Evolutionary conservation across 2,888 invertebrate species (phyloP), one percentile per base, ranked within the genome.

Genomic region (Theretra japonica): DNA sequence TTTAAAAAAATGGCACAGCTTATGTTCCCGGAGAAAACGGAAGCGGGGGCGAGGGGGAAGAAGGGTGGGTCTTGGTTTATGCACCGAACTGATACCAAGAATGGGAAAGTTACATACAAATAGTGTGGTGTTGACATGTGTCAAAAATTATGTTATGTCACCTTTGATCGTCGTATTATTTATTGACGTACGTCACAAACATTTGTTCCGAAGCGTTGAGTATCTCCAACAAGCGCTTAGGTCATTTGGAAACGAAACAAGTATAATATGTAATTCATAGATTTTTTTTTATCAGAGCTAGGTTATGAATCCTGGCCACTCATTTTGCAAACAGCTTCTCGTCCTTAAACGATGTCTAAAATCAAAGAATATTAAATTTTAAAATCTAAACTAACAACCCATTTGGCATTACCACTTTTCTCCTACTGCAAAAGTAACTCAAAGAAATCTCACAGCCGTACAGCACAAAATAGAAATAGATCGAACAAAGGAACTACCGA

Each of bases 61-160:
- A 80, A 75, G 77, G 75, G 80, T 75, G 75, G 79, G 81, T 75
- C 83, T 89, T 90, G 91, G 88, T 93, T 93, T 93, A 93, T 93
- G 92, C 88, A 91, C 90, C 90, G 91, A 92, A 91, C 92, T 92
- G 92, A 92, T 93, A 93, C 91, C 88, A 88, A 91, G 90, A 84
- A 91, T 91, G 90, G 91, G 90, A 86, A 89, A 84, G 88, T 82
- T 89, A 92, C 91, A 92, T 91, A 88, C 90, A 90, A 91, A 92
- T 92, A 91, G 91, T 90, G 89, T 88, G 88, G 86, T 30, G 30
- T 19, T 60, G 19, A 60, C 28, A 28, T 58, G 1, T 58, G 17
- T 25, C 4, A 41, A 33, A 41, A 53, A 53, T 4, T 19, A 53
- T n/a, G 6, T n/a, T 19, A 48, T 2, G 6, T 53, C 5, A n/a